phyloP scores from a whole-genome alignment of 2,888 invertebrate species.

The Sclerodermus sp. region DNA sequence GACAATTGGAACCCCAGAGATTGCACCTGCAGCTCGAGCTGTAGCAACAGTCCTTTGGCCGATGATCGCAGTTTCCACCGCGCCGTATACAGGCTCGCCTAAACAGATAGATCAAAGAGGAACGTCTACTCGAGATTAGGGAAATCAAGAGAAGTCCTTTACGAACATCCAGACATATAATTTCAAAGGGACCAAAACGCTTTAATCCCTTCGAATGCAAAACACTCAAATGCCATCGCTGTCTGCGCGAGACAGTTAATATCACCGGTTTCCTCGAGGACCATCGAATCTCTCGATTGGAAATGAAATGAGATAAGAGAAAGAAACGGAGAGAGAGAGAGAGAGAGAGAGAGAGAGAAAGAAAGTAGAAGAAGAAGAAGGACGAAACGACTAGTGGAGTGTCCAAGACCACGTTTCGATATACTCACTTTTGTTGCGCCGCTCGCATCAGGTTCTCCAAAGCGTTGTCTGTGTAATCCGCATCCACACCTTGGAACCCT shows the following conservation, averaged over 20 bases:
- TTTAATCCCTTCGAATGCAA: too few species aligned
- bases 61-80: constrained; percentile 82
- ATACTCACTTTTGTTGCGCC: constrained; percentile 70
- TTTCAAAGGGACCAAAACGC: not conserved
- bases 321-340: too few species aligned
- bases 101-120: constrained; percentile 81
- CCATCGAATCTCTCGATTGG: too few species aligned
- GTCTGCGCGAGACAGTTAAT: too few species aligned
- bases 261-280: too few species aligned
- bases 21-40: constrained; percentile 86
- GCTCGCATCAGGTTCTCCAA: constrained; percentile 69
- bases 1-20: constrained; percentile 86
- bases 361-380: not conserved
- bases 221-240: too few species aligned
- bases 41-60: constrained; percentile 83
- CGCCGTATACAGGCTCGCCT: constrained; percentile 81
- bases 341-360: not conserved
- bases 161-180: constrained; percentile 35
- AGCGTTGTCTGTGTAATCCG: constrained; percentile 69
- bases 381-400: not conserved
- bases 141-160: constrained; percentile 38
- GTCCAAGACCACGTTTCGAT: constrained; percentile 6
- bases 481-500: constrained; percentile 33
- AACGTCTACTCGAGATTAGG: constrained; percentile 68
- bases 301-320: too few species aligned